phyloP scores from a whole-genome alignment of 2,113 vertebrate genomes.

The Saccopteryx bilineata region DNA sequence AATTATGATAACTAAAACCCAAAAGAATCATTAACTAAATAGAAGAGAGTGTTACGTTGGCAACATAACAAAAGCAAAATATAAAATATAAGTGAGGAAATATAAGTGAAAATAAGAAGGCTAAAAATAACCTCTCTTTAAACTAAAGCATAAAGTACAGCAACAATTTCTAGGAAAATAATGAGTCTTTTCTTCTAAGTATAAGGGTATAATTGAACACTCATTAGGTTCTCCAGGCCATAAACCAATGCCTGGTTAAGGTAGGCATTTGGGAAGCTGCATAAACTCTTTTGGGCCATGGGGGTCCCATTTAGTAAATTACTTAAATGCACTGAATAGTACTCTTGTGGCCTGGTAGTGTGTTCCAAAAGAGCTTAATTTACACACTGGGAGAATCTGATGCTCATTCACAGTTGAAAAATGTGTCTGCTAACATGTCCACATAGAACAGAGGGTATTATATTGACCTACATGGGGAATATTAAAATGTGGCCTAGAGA shows the following conservation, averaged over 20 bases:
- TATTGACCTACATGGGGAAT: background rate
- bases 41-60: background rate
- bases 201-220: constrained; percentile 62
- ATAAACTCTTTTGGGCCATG: constrained; percentile 71
- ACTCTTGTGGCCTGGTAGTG: constrained; percentile 64
- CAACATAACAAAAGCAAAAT: constrained; percentile 31
- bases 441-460: background rate
- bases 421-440: background rate
- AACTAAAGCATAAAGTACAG: constrained; percentile 39
- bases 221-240: constrained; percentile 66
- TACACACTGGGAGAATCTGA: constrained; percentile 69
- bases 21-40: constrained; percentile 5
- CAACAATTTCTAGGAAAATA: constrained; percentile 58
- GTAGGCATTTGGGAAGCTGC: constrained; percentile 74
- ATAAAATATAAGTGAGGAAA: constrained; percentile 36
- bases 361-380: constrained; percentile 79
- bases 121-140: constrained; percentile 49
- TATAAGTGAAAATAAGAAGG: background rate
- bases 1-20: constrained; percentile 44
- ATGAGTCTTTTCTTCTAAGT: constrained; percentile 56
- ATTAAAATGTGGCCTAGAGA: background rate
- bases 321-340: constrained; percentile 72
- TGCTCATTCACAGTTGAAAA: constrained; percentile 67
- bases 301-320: constrained; percentile 79
- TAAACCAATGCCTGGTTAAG: constrained; percentile 79